Base-by-base conservation (phyloP, 2,113 vertebrate genomes). In the Tretioscincus oriximinensis region DNA sequence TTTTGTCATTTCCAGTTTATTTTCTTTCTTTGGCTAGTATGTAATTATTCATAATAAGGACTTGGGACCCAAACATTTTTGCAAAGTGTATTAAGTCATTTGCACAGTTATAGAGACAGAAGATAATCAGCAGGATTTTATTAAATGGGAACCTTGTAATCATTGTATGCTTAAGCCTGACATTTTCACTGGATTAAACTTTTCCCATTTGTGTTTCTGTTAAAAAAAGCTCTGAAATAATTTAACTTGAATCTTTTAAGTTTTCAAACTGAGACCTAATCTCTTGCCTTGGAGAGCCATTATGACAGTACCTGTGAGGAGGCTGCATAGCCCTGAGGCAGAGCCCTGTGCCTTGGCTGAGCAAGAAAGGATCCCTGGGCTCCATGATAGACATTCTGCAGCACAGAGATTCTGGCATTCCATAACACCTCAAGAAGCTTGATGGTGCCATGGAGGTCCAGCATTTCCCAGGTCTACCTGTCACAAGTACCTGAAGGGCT, bases 21-120 rank as follows among this genome's bases (percentile, higher is more conserved):
- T 83, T 80, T 90, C 93, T 87, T 88, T 92, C 90, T 84, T 87
- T 82, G 91, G 91, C 77, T 89, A 76, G 79, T 84, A 61, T 90
- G 86, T 94, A 90, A 94, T 95, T 94, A 94, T 88, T 93, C 92
- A 90, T 95, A 95, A 95, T 89, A 92, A 95, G 92, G 87, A 84
- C 64, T 72, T 5, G 0, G 67, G 81, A 88, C 78, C 91, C 95
- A 95, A 90, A 95, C 95, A 93, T 79, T 84, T 80, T 73, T 41
- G 81, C 84, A 91, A 86, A 91, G 69, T 84, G 24, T 87, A 80
- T 58, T 41, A 63, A 93, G 81, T 74, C 90, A 87, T 81, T 81
- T 41, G 35, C 35, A 41, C 35, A 41, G 35, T 41, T 41, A 41
- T 41, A 41, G 35, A 5, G 35, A 41, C 35, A 41, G 35, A 5